A percentile compares a stretch with the other conserved stretches of the same genome.
phyloP scores from a whole-genome alignment of 2,113 vertebrate genomes.

The Silurus asotus region DNA sequence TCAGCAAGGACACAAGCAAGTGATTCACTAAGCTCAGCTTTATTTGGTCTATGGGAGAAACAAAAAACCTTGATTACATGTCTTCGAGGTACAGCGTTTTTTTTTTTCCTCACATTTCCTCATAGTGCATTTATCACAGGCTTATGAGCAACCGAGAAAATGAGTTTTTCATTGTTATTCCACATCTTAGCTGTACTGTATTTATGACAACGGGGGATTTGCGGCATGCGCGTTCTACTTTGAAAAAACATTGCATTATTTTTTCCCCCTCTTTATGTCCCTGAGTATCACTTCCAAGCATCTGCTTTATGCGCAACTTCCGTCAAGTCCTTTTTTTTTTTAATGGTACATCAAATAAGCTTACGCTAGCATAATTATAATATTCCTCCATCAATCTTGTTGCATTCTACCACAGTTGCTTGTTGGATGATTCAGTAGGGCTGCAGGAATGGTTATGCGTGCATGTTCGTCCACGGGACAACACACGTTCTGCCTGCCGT shows the following conservation, averaged over 20 bases:
- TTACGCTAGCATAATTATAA: conserved; percentile 53
- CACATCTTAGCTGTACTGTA: background rate
- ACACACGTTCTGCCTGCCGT: conserved; percentile 3
- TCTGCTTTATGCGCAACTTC: conserved; percentile 44
- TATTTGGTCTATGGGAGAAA: conserved; percentile 19
- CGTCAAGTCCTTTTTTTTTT: conserved; percentile 43
- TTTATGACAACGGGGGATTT: conserved; percentile 31
- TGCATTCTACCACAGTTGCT: conserved; percentile 31
- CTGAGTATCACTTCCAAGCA: conserved; percentile 27
- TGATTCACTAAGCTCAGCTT: background rate
- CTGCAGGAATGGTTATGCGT: conserved; percentile 41
- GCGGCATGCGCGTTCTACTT: background rate
- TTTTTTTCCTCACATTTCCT: background rate
- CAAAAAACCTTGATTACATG: conserved; percentile 9
- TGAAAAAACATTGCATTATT: conserved; percentile 37
- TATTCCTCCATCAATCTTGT: conserved; percentile 47
- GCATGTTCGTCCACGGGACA: conserved; percentile 32
- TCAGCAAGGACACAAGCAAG: background rate
- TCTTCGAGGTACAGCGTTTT: background rate
- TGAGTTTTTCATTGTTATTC: background rate
- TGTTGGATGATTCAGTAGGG: conserved; percentile 28
- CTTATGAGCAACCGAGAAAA: conserved; percentile 19
- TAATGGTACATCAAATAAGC: conserved; percentile 47
- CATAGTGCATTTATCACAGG: conserved; percentile 22
- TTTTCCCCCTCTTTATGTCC: background rate